Evolutionary conservation across 2,888 invertebrate species (phyloP).

Genomic region (Desoria tigrina): DNA sequence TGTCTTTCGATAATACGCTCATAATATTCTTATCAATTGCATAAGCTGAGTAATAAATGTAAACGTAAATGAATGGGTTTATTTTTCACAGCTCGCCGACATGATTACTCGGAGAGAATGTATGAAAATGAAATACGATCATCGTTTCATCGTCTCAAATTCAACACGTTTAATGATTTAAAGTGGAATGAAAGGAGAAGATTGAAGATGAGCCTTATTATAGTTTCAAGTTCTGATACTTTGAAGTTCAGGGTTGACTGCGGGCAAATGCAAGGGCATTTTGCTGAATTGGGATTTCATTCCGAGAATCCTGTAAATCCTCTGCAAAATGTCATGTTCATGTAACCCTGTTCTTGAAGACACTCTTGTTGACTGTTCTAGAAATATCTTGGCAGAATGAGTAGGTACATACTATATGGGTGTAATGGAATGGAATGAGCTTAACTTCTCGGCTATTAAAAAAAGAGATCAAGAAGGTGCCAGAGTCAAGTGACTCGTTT

Average conservation of each 20-base stretch:
- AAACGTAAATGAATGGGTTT: neutral
- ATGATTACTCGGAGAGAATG: too few relatives aligned
- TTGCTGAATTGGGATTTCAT: neutral
- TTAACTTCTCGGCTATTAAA: neutral
- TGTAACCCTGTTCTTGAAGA: too few relatives aligned
- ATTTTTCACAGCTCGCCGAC: neutral
- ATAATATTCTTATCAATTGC: too few relatives aligned
- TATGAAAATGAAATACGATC: too few relatives aligned
- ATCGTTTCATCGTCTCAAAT: too few relatives aligned
- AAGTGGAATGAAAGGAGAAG: too few relatives aligned
- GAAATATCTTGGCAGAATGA: constrained; percentile 8
- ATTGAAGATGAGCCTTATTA: too few relatives aligned
- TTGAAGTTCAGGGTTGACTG: constrained; percentile 12
- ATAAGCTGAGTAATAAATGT: too few relatives aligned
- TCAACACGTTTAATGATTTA: too few relatives aligned
- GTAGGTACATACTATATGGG: too few relatives aligned
- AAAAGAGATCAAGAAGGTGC: neutral
- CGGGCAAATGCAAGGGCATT: constrained; percentile 4
- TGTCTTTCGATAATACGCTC: neutral
- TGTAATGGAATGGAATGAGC: constrained; percentile 1
- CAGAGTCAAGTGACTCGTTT: constrained; percentile 3
- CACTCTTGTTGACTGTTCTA: neutral
- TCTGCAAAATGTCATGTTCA: neutral
- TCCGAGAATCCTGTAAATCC: neutral
- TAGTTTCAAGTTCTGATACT: too few relatives aligned